These are phyloP conservation scores for Planococcus citri DNA, from an alignment of 1,140 invertebrate species.

Conservation along the genomic window DNA sequence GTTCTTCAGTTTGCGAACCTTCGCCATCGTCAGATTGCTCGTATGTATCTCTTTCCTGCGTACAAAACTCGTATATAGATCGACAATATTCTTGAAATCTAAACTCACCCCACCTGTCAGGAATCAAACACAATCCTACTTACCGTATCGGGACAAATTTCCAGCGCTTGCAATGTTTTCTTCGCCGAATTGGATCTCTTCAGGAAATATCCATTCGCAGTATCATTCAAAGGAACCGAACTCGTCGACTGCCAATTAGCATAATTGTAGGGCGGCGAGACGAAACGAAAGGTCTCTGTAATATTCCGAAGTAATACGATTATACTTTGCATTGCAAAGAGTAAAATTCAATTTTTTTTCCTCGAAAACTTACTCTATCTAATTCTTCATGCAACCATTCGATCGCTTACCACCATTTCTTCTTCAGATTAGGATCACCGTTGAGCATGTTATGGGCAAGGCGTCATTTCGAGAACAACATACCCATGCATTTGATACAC, in stretches of 20 bases:
- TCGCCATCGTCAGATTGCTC: constrained; percentile 20
- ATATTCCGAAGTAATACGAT: no score
- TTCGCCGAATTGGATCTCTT: constrained; percentile 87
- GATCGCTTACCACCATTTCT: constrained; percentile 77
- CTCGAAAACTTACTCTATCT: constrained; percentile 46
- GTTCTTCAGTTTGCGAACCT: constrained; percentile 14
- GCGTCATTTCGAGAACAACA: constrained; percentile 72
- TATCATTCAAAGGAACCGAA: constrained; percentile 70
- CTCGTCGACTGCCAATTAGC: neutral
- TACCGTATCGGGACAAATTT: constrained; percentile 68
- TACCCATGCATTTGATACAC: constrained; percentile 90
- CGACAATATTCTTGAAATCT: neutral
- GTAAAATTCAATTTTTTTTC: neutral
- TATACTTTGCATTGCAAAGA: neutral
- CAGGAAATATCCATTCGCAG: constrained; percentile 86
- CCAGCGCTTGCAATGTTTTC: constrained; percentile 70
- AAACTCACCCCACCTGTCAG: no score
- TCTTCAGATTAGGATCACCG: constrained; percentile 58
- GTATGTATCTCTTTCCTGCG: constrained; percentile 9
- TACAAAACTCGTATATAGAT: neutral
- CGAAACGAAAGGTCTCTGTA: constrained; percentile 6
- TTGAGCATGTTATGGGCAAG: constrained; percentile 60
- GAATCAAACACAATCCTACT: constrained; percentile 24
- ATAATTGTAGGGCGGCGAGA: neutral
- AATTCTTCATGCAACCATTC: constrained; percentile 93